phyloP scores from a whole-genome alignment of 1,140 invertebrate genomes.

The Micrasema minimum region DNA sequence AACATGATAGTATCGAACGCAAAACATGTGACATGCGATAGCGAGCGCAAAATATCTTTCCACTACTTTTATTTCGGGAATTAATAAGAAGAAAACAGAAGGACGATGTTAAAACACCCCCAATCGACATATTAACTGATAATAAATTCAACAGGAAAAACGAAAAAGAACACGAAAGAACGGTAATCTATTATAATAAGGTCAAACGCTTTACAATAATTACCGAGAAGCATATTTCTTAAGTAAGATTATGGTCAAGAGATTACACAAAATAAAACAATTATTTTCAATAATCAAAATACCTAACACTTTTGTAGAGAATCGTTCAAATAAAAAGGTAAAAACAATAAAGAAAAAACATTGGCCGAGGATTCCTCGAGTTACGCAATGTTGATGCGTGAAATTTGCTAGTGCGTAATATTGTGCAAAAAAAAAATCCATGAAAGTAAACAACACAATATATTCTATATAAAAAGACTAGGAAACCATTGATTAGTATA shows the following conservation, averaged over 20 bases:
- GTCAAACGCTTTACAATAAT: conserved; percentile 14
- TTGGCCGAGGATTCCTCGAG: conserved; percentile 32
- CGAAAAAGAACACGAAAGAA: conserved; percentile 2
- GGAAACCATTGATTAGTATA: not conserved
- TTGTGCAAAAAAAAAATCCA: not conserved
- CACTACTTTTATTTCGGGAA: conserved; percentile 36
- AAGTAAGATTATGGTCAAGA: not conserved
- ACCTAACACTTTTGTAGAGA: not conserved
- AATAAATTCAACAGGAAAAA: conserved; percentile 19
- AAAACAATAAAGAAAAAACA: conserved; percentile 38
- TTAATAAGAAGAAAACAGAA: conserved; percentile 23
- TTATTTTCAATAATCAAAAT: not conserved
- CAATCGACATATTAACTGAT: conserved; percentile 8
- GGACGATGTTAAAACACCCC: conserved; percentile 19
- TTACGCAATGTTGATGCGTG: conserved; percentile 44
- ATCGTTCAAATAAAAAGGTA: not conserved
- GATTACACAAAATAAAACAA: not conserved
- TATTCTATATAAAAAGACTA: not conserved
- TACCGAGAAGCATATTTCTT: not conserved
- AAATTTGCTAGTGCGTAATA: conserved; percentile 23
- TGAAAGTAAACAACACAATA: not conserved
- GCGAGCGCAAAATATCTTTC: conserved; percentile 39
- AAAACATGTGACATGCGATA: conserved; percentile 44
- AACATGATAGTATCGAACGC: conserved; percentile 31
- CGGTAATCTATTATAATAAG: conserved; percentile 26